Percentiles rank a stretch among this genome's conserved stretches.
Conservation (phyloP, 2,888 invertebrate species). For the Cephus pygmeus region DNA sequence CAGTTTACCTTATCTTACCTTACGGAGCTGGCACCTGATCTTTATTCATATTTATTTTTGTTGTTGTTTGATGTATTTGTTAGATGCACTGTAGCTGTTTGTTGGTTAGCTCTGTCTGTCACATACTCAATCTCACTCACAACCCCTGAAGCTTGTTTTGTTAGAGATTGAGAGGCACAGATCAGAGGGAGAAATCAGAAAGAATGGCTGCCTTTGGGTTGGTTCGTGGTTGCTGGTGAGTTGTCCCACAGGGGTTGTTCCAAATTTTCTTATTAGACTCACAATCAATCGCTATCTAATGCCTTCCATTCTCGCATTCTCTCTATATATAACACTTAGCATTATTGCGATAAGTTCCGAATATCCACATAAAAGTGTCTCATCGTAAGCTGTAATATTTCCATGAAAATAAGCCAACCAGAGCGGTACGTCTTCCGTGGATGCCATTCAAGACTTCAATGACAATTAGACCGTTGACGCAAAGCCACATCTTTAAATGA, state of each 20-base stretch:
- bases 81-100: constrained; percentile 67
- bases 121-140: constrained; percentile 62
- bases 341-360: constrained; percentile 3
- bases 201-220: constrained; percentile 64
- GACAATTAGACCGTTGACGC: not conserved
- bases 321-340: constrained; percentile 22
- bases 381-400: constrained; percentile 36
- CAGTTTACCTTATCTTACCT: constrained; percentile 42
- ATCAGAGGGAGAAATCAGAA: constrained; percentile 60
- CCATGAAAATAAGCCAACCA: constrained; percentile 63
- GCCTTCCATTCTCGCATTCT: constrained; percentile 24
- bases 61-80: constrained; percentile 66
- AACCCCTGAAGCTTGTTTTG: constrained; percentile 64
- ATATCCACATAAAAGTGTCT: not conserved
- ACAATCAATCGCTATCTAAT: constrained; percentile 17
- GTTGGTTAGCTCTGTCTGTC: constrained; percentile 66
- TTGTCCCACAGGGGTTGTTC: constrained; percentile 62
- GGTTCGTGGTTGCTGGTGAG: constrained; percentile 64
- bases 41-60: constrained; percentile 64
- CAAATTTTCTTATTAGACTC: constrained; percentile 48
- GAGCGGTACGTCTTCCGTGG: not conserved
- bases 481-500: not conserved
- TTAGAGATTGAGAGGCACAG: constrained; percentile 63
- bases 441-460: not conserved
- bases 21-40: constrained; percentile 52